Evolutionary conservation across 2,113 vertebrate genomes (phyloP).

Genomic region (Athene noctua): DNA sequence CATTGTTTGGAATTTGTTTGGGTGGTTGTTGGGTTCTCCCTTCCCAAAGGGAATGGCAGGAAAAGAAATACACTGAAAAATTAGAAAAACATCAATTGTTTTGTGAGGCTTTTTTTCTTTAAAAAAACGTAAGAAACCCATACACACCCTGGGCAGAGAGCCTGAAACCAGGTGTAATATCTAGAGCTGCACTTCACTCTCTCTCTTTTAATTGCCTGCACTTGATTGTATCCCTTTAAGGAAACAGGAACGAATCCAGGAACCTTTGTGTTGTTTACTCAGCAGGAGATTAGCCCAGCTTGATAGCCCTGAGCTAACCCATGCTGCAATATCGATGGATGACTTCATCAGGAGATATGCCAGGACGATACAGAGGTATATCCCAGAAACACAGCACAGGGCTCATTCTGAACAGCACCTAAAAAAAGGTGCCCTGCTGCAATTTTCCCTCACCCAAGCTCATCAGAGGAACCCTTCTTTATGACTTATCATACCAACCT

Average conservation of each 20-base stretch:
- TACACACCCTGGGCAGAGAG: background rate
- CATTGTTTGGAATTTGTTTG: conserved; percentile 51
- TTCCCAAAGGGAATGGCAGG: conserved; percentile 14
- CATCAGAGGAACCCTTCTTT: background rate
- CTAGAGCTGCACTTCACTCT: background rate
- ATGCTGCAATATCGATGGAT: background rate
- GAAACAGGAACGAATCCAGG: conserved; percentile 61
- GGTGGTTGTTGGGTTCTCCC: conserved; percentile 55
- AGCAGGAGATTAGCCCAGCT: conserved; percentile 33
- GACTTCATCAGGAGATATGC: background rate
- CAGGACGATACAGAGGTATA: background rate
- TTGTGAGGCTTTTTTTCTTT: background rate
- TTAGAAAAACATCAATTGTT: conserved; percentile 35
- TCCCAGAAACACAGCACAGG: background rate
- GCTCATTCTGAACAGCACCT: background rate
- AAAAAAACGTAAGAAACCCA: background rate
- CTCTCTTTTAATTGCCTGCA: conserved; percentile 17
- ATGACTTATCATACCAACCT: background rate
- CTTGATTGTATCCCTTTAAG: conserved; percentile 33
- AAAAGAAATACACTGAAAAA: conserved; percentile 25
- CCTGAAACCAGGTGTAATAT: conserved; percentile 9
- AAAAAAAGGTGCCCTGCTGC: background rate
- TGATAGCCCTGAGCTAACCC: conserved; percentile 11
- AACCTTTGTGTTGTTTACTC: conserved; percentile 41
- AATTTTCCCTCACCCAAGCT: background rate